These are phyloP conservation scores for Sebastes aleutianus DNA, from an alignment of 2,797 vertebrate genomes.

Conservation along the genomic window DNA sequence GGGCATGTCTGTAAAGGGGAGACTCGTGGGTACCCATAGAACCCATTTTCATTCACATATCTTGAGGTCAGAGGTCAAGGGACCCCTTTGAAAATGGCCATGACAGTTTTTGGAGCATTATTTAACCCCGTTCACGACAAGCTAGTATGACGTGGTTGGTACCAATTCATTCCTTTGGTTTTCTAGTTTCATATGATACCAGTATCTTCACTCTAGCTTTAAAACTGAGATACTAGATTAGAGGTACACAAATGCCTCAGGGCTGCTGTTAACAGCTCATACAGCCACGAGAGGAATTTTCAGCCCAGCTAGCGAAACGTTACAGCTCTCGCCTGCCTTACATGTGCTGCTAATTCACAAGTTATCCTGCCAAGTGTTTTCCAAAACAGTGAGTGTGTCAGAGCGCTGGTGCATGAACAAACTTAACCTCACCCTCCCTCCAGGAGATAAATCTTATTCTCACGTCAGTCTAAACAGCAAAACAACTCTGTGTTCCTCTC, in stretches of 20 bases:
- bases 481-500: constrained; percentile 54
- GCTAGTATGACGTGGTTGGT: too few species aligned
- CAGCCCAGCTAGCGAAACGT: constrained; percentile 3
- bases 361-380: constrained; percentile 22
- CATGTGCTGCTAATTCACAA: constrained; percentile 58
- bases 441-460: constrained; percentile 60
- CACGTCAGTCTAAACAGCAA: constrained; percentile 54
- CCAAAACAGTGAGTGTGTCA: constrained; percentile 34
- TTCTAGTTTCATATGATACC: too few species aligned
- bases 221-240: background rate
- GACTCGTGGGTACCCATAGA: too few species aligned
- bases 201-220: too few species aligned
- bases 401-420: constrained; percentile 25
- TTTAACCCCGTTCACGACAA: too few species aligned
- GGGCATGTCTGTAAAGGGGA: too few species aligned
- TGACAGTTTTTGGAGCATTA: too few species aligned
- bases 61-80: too few species aligned
- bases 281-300: constrained; percentile 15
- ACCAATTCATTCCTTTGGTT: too few species aligned
- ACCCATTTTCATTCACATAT: too few species aligned
- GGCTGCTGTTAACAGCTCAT: constrained; percentile 12
- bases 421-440: constrained; percentile 43
- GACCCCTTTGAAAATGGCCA: too few species aligned
- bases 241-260: constrained; percentile 5
- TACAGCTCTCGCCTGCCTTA: background rate